Conservation (phyloP, 1,140 invertebrate genomes). For the Heliothis virescens region DNA sequence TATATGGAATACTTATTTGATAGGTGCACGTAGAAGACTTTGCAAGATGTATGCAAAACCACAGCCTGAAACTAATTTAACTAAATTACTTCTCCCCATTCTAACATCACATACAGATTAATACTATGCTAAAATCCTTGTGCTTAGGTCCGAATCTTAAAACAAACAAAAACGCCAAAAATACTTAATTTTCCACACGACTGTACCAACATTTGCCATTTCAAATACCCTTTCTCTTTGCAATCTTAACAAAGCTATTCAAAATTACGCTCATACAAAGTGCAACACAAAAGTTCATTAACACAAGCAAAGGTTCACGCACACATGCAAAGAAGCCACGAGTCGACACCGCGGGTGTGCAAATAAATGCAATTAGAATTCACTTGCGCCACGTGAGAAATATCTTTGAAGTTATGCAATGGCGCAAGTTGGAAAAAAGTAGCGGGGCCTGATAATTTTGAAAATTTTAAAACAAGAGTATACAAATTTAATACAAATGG, state of each 20-base stretch:
- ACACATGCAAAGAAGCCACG: slow-evolving; percentile 34
- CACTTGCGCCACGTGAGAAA: slow-evolving; percentile 49
- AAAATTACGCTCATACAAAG: slow-evolving; percentile 1
- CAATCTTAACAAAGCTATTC: neutral
- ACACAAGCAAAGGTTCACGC: slow-evolving; percentile 18
- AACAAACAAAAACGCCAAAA: too few species aligned
- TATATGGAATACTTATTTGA: too few species aligned
- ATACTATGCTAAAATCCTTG: too few species aligned
- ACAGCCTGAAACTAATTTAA: too few species aligned
- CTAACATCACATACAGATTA: too few species aligned
- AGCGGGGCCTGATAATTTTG: too few species aligned
- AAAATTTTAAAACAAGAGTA: neutral
- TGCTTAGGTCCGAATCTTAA: too few species aligned
- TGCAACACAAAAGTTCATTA: slow-evolving; percentile 33
- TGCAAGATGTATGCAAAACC: too few species aligned
- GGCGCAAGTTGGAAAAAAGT: slow-evolving; percentile 4
- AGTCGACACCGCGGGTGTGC: slow-evolving; percentile 40
- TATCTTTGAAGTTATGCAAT: slow-evolving; percentile 38
- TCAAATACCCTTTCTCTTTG: neutral
- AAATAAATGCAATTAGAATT: slow-evolving; percentile 54
- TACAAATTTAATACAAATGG: too few species aligned
- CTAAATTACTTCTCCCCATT: too few species aligned
- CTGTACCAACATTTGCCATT: neutral
- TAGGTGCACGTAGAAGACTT: too few species aligned
- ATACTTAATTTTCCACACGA: too few species aligned